Evolutionary conservation across 2,113 vertebrate species (phyloP).

Genomic region (Arenaria interpres): DNA sequence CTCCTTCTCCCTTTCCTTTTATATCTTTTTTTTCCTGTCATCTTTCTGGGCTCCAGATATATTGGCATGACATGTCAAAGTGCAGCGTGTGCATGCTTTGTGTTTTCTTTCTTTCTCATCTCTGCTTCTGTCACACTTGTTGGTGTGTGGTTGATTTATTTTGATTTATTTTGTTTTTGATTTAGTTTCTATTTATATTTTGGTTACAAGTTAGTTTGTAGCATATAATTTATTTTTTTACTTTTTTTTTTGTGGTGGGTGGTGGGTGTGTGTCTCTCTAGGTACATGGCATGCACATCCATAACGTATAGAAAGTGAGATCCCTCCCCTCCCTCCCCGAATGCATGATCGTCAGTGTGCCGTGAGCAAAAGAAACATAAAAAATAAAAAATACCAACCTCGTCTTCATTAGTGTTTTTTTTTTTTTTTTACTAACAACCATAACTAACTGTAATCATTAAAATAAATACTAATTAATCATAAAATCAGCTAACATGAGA

Average conservation of each 20-base stretch:
- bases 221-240: conserved; percentile 20
- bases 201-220: neutral
- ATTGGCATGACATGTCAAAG: conserved; percentile 70
- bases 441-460: conserved; percentile 74
- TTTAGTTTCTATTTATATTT: conserved; percentile 12
- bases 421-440: conserved; percentile 81
- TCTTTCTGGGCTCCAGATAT: conserved; percentile 41
- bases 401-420: conserved; percentile 81
- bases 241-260: conserved; percentile 45
- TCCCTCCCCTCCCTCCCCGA: conserved; percentile 67
- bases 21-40: neutral
- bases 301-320: conserved; percentile 75
- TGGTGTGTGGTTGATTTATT: conserved; percentile 28
- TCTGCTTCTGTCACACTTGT: conserved; percentile 39
- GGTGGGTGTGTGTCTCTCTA: conserved; percentile 47
- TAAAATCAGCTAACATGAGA: conserved; percentile 72
- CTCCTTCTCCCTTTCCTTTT: neutral
- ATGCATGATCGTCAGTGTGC: conserved; percentile 87
- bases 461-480: conserved; percentile 67
- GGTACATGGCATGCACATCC: conserved; percentile 84
- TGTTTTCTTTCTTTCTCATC: conserved; percentile 39
- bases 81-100: conserved; percentile 71
- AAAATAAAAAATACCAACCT: conserved; percentile 81
- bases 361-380: conserved; percentile 68
- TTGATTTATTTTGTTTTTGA: neutral